Base-by-base conservation (phyloP, 2,888 invertebrate genomes). In the Adelognathus sp. region DNA sequence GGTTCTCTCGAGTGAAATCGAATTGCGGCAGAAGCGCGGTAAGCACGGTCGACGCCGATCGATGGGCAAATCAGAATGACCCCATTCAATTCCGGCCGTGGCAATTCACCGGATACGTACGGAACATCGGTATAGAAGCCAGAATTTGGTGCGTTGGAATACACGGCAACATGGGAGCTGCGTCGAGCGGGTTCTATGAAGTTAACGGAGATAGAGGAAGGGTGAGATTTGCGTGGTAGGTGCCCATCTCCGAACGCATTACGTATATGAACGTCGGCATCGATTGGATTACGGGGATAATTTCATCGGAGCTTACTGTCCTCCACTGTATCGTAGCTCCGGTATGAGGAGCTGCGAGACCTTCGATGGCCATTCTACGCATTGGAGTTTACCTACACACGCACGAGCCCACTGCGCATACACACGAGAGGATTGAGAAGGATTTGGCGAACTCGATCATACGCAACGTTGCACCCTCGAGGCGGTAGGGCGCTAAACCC, bases 61-160 rank as follows among this genome's bases (percentile, higher is more conserved):
- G 76, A 66, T 66, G 66, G 66, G 72, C n/a, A 72, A 76, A 76
- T 76, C 66, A 72, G 72, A 66, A 50, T 76, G 60, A 72, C 66
- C 71, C 60, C 52, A 50, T 66, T 66, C 52, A 41, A 76, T 76
- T 72, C 27, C 27, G 39, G 16, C 9, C 31, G 36, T 56, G 29
- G 31, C 29, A 41, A 67, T 74, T 60, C 41, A 36, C 41, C 58
- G 60, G 18, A 41, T 50, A 67, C 14, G 50, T 39, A 21, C 46
- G 21, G 11, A 4, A 11, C 16, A 2, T 24, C 14, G 27, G 11
- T 27, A n/a, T 39, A 36, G 44, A 33, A 46, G n/a, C 31, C n/a
- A n/a, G 11, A 58, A 60, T 16, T 21, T 18, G n/a, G 27, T 44
- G 18, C 29, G 9, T 27, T 11, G 4, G 41, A n/a, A 6, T 9